Evolutionary conservation across 2,113 vertebrate species (phyloP).

Genomic region (Phaethornis superciliosus): DNA sequence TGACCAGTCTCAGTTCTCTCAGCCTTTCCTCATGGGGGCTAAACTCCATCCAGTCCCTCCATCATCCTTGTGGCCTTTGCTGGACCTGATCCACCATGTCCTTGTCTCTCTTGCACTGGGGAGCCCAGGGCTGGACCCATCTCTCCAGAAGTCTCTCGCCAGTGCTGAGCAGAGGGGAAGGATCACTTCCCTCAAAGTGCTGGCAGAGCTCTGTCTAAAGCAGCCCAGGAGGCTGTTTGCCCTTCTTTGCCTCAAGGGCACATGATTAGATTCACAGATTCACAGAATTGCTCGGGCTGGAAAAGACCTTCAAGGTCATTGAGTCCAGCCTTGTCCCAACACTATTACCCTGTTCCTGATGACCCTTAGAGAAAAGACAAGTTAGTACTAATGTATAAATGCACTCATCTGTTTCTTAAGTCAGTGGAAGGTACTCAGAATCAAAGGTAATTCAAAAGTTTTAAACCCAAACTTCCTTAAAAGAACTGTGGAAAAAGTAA

Average conservation of each 20-base stretch:
- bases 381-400: background rate
- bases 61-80: background rate
- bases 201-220: background rate
- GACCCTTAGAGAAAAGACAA: background rate
- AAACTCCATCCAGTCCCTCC: background rate
- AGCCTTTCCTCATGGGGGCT: background rate
- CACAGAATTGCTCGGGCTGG: no score
- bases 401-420: background rate
- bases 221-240: background rate
- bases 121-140: background rate
- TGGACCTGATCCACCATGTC: background rate
- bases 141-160: background rate
- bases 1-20: background rate
- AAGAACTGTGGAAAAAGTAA: background rate
- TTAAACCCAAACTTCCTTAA: background rate
- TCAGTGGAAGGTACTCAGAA: background rate
- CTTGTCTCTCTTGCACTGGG: background rate
- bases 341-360: no score
- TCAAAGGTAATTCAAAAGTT: background rate
- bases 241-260: accelerated
- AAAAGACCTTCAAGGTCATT: no score
- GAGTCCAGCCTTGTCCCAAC: no score
- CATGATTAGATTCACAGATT: background rate
- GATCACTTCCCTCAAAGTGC: background rate
- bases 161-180: background rate